Conservation (phyloP, 53 echinoderm and acorn worm species). For the Echinarachnius parma region DNA sequence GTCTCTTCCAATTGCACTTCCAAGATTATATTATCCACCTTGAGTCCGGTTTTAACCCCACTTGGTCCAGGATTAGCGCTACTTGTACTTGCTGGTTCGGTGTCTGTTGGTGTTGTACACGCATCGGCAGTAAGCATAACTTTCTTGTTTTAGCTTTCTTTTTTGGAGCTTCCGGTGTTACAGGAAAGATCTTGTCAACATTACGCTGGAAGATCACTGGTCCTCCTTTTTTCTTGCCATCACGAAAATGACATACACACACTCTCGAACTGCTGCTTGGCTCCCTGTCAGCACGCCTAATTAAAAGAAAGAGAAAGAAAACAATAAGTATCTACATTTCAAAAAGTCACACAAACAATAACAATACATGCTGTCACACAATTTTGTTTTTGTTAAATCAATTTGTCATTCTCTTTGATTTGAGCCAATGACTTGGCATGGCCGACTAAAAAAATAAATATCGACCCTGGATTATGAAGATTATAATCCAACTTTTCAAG, state of each 20-base stretch:
- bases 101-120: background rate
- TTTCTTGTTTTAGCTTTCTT: background rate
- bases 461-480: too few relatives aligned
- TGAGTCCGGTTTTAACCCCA: background rate
- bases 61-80: background rate
- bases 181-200: slow-evolving; percentile 4
- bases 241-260: slow-evolving; percentile 11
- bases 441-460: too few relatives aligned
- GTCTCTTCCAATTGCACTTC: background rate
- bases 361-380: too few relatives aligned
- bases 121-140: background rate
- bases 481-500: too few relatives aligned
- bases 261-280: background rate
- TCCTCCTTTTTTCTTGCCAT: slow-evolving; percentile 6
- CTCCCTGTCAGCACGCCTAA: background rate
- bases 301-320: too few relatives aligned
- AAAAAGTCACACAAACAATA: background rate
- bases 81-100: background rate
- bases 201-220: slow-evolving; percentile 6
- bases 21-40: background rate
- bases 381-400: too few relatives aligned
- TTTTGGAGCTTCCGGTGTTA: background rate
- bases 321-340: too few relatives aligned
- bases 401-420: too few relatives aligned
- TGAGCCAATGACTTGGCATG: too few relatives aligned